These are phyloP conservation scores for Thrips palmi DNA, from an alignment of 1,140 invertebrate species.

Conservation along the genomic window DNA sequence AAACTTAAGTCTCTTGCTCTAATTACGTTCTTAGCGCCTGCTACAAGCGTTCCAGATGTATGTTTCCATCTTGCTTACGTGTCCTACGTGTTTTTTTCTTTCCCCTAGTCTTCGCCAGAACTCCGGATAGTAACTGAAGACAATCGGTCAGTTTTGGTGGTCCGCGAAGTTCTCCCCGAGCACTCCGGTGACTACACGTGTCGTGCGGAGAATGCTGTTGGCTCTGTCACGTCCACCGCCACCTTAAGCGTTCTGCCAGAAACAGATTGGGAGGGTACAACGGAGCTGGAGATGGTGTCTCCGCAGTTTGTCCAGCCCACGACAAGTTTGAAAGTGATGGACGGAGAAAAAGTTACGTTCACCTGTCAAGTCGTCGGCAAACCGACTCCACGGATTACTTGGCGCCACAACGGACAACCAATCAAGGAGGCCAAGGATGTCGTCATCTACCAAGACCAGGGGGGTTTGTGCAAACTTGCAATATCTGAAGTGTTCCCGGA, in stretches of 20 bases:
- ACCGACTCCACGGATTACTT: conserved; percentile 62
- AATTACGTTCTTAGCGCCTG: not conserved
- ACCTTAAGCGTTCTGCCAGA: conserved; percentile 46
- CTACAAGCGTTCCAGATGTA: no score
- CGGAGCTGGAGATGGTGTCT: conserved; percentile 40
- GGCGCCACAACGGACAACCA: conserved; percentile 56
- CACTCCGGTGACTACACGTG: conserved; percentile 66
- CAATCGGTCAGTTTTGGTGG: conserved; percentile 63
- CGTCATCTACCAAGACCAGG: conserved; percentile 47
- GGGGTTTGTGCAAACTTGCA: conserved; percentile 62
- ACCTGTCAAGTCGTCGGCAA: conserved; percentile 49
- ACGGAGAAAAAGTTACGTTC: conserved; percentile 72
- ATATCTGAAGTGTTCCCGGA: conserved; percentile 89
- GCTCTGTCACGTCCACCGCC: conserved; percentile 67
- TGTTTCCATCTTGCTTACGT: not conserved
- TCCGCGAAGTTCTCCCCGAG: conserved; percentile 53
- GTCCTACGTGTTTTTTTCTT: conserved; percentile 6
- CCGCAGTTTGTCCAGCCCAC: conserved; percentile 58
- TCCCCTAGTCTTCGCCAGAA: conserved; percentile 35
- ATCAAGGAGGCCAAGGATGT: conserved; percentile 64
- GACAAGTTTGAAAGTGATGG: conserved; percentile 66
- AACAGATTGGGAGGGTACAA: conserved; percentile 33
- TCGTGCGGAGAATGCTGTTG: conserved; percentile 70
- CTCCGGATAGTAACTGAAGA: conserved; percentile 50
- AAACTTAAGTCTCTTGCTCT: not conserved